Conservation (phyloP, 1,140 invertebrate species). For the Ceratosolen solmsi region DNA sequence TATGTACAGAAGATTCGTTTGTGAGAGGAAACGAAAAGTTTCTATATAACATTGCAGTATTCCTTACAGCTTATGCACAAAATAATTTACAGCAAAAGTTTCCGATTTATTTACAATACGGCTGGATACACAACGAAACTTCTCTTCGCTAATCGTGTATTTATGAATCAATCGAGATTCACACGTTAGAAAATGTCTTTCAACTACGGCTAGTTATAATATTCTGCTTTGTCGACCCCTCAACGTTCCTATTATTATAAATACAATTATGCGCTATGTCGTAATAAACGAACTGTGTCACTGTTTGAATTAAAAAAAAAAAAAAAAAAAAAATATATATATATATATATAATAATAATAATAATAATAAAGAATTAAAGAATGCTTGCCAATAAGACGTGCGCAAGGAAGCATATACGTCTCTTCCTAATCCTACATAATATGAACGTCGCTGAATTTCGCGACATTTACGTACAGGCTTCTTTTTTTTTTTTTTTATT, state of each 20-base stretch:
- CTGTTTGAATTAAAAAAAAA: not conserved
- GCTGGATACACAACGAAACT: slow-evolving; percentile 18
- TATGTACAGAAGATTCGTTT: slow-evolving; percentile 46
- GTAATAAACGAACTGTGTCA: slow-evolving; percentile 23
- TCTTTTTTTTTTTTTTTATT: slow-evolving; percentile 24
- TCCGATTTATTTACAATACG: slow-evolving; percentile 37
- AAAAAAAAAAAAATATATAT: not conserved
- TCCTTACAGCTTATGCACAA: slow-evolving; percentile 44
- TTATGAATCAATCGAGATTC: slow-evolving; percentile 26
- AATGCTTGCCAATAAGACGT: slow-evolving; percentile 10
- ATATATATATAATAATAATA: not conserved
- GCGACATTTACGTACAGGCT: slow-evolving; percentile 43
- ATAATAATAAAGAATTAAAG: too few relatives aligned
- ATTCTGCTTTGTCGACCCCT: slow-evolving; percentile 13
- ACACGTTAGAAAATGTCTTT: not conserved
- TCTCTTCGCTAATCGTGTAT: slow-evolving; percentile 4
- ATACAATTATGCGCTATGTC: slow-evolving; percentile 41
- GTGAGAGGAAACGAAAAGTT: slow-evolving; percentile 12
- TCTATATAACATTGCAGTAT: slow-evolving; percentile 34
- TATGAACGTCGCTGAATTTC: slow-evolving; percentile 28
- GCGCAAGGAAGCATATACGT: slow-evolving; percentile 46
- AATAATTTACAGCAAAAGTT: slow-evolving; percentile 45
- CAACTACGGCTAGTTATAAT: not conserved
- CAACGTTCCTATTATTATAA: slow-evolving; percentile 33
- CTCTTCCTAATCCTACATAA: slow-evolving; percentile 39